Base-by-base conservation (phyloP, 2,797 vertebrate species). In the Acanthurus tractus region DNA sequence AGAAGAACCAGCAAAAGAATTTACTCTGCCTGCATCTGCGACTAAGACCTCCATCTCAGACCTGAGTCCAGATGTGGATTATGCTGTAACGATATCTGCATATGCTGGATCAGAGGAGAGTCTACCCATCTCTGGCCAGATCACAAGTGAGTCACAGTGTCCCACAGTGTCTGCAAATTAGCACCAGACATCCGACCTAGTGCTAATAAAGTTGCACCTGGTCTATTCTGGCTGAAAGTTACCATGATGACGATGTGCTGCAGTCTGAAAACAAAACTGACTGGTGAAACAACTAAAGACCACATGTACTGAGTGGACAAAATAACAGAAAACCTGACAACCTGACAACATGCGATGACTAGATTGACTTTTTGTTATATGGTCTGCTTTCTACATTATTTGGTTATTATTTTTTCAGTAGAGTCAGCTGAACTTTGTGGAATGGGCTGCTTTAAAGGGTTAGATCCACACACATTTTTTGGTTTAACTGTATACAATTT, bases 101-200 rank as follows among this genome's bases (percentile, higher is more conserved):
- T 98, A 96, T 79, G 66, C 92, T 14, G 92, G 96, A 71, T 90
- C 88, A 52, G 94, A 96, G 78, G 96, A 98, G 90, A 99, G 98
- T 92, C 80, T 96, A 63, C 96, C 98, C 77, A 92, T 97, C 82
- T 96, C 96, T 79, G 97, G 98, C 59, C 97, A 97, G 86, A 91
- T 99, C 83, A 99, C 97, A 93, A 95, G 98, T 99, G 95, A 97
- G 98, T 94, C 58, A 38, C 64, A 0, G 1, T 38, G 50, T 56
- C 45, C 17, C 34, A 1, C n/a, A n/a, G 22, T 76, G 42, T 71
- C 46, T 52, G 59, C 8, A 59, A 70, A 74, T 65, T 22, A 75
- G 40, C 61, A 59, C 17, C 78, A 74, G 74, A 69, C 52, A 6
- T 71, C 29, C 48, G 23, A 2, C 20, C 17, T 22, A 69, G 63